Evolutionary conservation across 2,888 invertebrate genomes (phyloP).

Genomic region (Oeneis ivallda): DNA sequence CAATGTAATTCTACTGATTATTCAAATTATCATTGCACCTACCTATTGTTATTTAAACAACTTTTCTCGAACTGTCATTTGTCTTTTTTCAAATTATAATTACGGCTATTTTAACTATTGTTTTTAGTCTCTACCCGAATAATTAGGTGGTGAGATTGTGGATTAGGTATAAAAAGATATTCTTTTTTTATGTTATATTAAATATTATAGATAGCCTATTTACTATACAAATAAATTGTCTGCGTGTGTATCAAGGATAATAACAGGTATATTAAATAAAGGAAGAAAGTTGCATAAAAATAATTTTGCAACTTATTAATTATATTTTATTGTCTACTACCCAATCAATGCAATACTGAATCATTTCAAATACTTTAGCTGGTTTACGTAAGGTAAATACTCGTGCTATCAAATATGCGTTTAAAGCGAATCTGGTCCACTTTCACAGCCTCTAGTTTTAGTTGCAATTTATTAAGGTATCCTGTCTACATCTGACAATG

Average conservation of each 20-base stretch:
- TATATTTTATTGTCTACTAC: neutral
- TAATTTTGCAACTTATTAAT: neutral
- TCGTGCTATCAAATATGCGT: slow-evolving; percentile 29
- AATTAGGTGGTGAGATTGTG: too few relatives aligned
- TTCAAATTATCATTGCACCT: neutral
- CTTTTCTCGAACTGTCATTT: too few relatives aligned
- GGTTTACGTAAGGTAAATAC: slow-evolving; percentile 29
- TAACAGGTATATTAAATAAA: neutral
- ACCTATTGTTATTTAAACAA: too few relatives aligned
- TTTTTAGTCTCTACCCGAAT: too few relatives aligned
- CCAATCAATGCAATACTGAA: slow-evolving; percentile 1
- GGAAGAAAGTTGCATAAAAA: neutral
- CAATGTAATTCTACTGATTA: neutral
- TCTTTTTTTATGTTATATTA: too few relatives aligned
- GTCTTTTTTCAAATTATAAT: too few relatives aligned
- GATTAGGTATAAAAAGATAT: too few relatives aligned
- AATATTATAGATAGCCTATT: too few relatives aligned
- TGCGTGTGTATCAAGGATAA: too few relatives aligned
- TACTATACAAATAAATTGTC: too few relatives aligned
- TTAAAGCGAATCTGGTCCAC: slow-evolving; percentile 33
- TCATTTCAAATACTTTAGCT: slow-evolving; percentile 20
- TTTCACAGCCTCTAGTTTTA: slow-evolving; percentile 30
- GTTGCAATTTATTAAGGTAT: slow-evolving; percentile 21
- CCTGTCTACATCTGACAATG: slow-evolving; percentile 23
- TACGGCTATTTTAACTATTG: too few relatives aligned